Conservation (phyloP, 1,140 invertebrate species). For the Drosophila ironensis region DNA sequence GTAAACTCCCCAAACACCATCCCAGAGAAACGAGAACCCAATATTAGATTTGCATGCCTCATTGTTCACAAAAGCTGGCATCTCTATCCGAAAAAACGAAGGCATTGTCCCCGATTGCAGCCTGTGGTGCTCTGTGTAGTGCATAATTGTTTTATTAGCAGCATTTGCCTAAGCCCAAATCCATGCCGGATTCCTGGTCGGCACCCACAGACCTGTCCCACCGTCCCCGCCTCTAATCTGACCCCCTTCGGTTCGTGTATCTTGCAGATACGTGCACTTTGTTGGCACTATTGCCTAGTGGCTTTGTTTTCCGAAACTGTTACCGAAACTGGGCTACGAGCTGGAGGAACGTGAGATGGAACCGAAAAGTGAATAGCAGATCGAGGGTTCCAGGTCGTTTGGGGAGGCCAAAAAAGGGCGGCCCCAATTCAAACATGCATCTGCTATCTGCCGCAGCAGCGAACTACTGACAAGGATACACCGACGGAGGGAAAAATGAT, state of each 20-base stretch:
- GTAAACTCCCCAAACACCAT: no score
- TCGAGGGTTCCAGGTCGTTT: conserved; percentile 38
- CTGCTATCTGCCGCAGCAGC: neutral
- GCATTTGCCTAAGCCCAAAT: conserved; percentile 70
- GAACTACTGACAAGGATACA: conserved; percentile 10
- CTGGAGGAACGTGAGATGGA: conserved; percentile 36
- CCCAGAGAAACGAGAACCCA: no score
- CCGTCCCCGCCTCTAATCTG: neutral
- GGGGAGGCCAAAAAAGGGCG: conserved; percentile 44
- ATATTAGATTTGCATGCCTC: neutral
- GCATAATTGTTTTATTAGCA: conserved; percentile 78
- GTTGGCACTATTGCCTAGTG: conserved; percentile 45
- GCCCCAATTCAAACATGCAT: conserved; percentile 42
- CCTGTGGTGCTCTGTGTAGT: conserved; percentile 43
- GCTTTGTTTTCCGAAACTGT: conserved; percentile 57
- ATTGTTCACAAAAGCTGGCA: neutral
- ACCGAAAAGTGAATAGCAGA: conserved; percentile 37
- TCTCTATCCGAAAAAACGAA: conserved; percentile 19
- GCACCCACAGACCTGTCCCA: conserved; percentile 14
- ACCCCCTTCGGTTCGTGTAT: conserved; percentile 42
- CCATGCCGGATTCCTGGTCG: conserved; percentile 45
- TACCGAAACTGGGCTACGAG: conserved; percentile 43
- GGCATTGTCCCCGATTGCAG: conserved; percentile 26
- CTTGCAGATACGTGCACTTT: conserved; percentile 66
- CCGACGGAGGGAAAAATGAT: conserved; percentile 6